A percentile compares a stretch with the other conserved stretches of the same genome.
These are phyloP conservation scores for Limanda limanda DNA, from an alignment of 2,113 vertebrate species.

Conservation along the genomic window DNA sequence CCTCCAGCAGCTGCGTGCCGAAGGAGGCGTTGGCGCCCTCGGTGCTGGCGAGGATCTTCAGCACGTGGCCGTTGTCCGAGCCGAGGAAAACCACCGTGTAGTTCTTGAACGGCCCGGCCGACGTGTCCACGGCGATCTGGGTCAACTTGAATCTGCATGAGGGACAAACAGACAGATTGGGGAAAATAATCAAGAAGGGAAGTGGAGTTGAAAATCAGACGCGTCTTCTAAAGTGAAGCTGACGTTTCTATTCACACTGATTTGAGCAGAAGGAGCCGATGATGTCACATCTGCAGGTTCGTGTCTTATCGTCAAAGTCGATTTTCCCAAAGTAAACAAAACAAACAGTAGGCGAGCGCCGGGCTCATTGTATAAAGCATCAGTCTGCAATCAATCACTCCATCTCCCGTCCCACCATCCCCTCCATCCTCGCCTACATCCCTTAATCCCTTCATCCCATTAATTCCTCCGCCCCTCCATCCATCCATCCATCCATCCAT, in stretches of 20 bases:
- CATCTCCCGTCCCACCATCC: conserved; percentile 39
- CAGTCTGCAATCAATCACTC: conserved; percentile 53
- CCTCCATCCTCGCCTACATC: conserved; percentile 33
- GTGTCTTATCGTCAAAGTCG: conserved; percentile 23
- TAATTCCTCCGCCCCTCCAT: conserved; percentile 37
- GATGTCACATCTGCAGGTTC: not conserved
- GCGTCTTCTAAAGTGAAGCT: not conserved
- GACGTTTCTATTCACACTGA: not conserved
- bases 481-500: conserved; percentile 4
- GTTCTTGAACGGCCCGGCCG: conserved; percentile 86
- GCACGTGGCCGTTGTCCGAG: conserved; percentile 87
- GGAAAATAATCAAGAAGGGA: no score
- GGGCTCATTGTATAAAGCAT: conserved; percentile 57
- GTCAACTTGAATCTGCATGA: conserved; percentile 87
- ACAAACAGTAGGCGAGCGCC: conserved; percentile 46
- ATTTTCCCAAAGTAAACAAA: conserved; percentile 44
- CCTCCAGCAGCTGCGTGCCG: conserved; percentile 87
- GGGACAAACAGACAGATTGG: not conserved
- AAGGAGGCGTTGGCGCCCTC: conserved; percentile 71
- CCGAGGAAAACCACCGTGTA: conserved; percentile 92
- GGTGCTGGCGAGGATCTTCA: conserved; percentile 88
- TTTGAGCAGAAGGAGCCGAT: not conserved
- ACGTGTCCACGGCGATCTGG: conserved; percentile 88
- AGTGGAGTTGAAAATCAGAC: no score
- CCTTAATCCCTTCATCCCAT: conserved; percentile 52